A percentile compares a stretch with the other conserved stretches of the same genome.
Evolutionary conservation across 2,113 vertebrate genomes (phyloP).

Genomic region (Entelurus aequoreus): DNA sequence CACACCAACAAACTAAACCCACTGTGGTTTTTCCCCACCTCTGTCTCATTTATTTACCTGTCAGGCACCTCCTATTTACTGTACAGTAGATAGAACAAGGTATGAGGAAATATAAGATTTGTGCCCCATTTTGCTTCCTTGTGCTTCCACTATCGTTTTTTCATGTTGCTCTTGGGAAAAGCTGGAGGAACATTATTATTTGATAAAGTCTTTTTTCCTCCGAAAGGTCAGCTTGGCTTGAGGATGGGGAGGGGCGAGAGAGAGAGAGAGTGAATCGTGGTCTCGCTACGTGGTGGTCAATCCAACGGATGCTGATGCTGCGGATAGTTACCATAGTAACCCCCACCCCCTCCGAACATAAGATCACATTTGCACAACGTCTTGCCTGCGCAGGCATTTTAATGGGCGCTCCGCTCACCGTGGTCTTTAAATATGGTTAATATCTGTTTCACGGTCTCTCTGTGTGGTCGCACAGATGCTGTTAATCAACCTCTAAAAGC

Average conservation of each 20-base stretch:
- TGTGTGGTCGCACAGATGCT: not conserved
- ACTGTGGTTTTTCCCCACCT: too few relatives aligned
- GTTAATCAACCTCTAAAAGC: conserved; percentile 1
- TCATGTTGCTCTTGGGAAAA: conserved; percentile 1
- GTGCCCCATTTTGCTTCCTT: not conserved
- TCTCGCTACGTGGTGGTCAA: conserved; percentile 22
- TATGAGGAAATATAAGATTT: not conserved
- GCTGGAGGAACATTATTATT: conserved; percentile 37
- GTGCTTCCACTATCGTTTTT: conserved; percentile 14
- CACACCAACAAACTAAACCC: too few relatives aligned
- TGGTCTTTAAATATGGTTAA: conserved; percentile 11
- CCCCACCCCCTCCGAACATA: conserved; percentile 28
- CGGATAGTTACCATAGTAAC: conserved; percentile 69
- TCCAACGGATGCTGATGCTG: conserved; percentile 56
- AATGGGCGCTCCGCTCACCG: not conserved
- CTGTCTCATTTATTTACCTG: too few relatives aligned
- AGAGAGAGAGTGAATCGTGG: not conserved
- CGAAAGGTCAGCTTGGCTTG: conserved; percentile 48
- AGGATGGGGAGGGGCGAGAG: not conserved
- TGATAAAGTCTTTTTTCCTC: conserved; percentile 50
- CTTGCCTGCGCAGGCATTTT: not conserved
- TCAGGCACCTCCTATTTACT: too few relatives aligned
- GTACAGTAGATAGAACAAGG: too few relatives aligned
- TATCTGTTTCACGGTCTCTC: not conserved
- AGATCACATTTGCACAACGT: conserved; percentile 1